Evolutionary conservation across 2,797 vertebrate genomes (phyloP).

Genomic region (Cynopterus sphinx): DNA sequence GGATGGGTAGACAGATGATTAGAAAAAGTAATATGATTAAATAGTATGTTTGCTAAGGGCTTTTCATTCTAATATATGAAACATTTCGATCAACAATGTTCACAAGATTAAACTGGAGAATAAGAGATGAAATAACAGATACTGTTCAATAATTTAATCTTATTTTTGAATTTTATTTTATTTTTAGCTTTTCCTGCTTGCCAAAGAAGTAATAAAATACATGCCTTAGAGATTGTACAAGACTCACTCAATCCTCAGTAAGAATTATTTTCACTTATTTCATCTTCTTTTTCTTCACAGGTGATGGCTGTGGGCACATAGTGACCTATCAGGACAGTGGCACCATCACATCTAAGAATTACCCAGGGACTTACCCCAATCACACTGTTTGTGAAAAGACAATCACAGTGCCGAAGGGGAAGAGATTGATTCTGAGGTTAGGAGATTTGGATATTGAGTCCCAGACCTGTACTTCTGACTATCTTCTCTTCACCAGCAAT

Average conservation of each 20-base stretch:
- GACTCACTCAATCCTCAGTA: background rate
- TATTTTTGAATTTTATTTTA: background rate
- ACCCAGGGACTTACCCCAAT: constrained; percentile 91
- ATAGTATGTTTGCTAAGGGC: background rate
- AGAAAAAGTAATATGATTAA: background rate
- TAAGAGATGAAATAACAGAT: background rate
- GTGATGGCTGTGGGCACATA: constrained; percentile 89
- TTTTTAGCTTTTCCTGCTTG: background rate
- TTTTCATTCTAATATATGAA: constrained; percentile 6
- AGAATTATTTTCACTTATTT: background rate
- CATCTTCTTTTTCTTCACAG: constrained; percentile 74
- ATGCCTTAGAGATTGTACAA: background rate
- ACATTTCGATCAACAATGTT: background rate
- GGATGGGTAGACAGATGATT: background rate
- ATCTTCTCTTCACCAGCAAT: constrained; percentile 86
- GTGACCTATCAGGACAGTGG: constrained; percentile 89
- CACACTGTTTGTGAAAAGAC: constrained; percentile 89
- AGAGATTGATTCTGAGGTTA: constrained; percentile 87
- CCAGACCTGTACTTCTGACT: constrained; percentile 87
- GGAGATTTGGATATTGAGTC: constrained; percentile 90
- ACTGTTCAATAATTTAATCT: background rate
- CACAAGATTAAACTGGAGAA: background rate
- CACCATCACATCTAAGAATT: constrained; percentile 90
- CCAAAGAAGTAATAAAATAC: background rate
- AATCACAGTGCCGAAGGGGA: constrained; percentile 86